Evolutionary conservation across 2,888 invertebrate genomes (phyloP), one percentile per base, ranked within the genome.

Genomic region (Polietes domitor): DNA sequence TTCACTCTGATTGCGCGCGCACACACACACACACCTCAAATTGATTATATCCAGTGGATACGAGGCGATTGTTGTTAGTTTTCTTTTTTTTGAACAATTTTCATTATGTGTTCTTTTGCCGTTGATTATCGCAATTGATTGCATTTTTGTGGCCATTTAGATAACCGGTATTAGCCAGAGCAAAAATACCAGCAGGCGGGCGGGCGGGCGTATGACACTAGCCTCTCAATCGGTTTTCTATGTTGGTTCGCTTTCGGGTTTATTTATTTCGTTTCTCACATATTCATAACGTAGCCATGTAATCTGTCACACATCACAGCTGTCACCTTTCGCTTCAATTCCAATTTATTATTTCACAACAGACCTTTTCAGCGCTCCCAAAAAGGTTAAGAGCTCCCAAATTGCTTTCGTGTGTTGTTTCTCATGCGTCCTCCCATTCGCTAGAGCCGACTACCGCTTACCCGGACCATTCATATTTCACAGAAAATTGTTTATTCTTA

Each of bases 281-380:
- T 28, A 26, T 61, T 28, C n/a, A 26, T n/a, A 15, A 61, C 15
- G 58, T 10, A 26, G 28, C 15, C 58, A 28, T 61, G 28, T 61
- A 26, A 61, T 7, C 4, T 26, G 58, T 28, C 58, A 61, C 24
- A 15, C 58, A n/a, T 55, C 24, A 10, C 55, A 4, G 21, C 55
- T 19, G 37, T 37, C 37, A 37, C 7, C 4, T 12, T 7, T 2
- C 7, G 37, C 12, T 37, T 37, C 37, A 37, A 61, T 61, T 61
- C n/a, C 58, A 61, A 61, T 61, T 61, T 61, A 61, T 61, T 61
- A 12, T 28, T 6, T n/a, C 26, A 26, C 26, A 61, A 28, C 12
- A 26, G 4, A 61, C 26, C 26, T 5, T 28, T 53, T 53, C 19
- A 7, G 2, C 50, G 17, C 15, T 4, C 50, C 50, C 10, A 17